Conservation (phyloP, 2,888 invertebrate genomes). For the Artemia sp. region DNA sequence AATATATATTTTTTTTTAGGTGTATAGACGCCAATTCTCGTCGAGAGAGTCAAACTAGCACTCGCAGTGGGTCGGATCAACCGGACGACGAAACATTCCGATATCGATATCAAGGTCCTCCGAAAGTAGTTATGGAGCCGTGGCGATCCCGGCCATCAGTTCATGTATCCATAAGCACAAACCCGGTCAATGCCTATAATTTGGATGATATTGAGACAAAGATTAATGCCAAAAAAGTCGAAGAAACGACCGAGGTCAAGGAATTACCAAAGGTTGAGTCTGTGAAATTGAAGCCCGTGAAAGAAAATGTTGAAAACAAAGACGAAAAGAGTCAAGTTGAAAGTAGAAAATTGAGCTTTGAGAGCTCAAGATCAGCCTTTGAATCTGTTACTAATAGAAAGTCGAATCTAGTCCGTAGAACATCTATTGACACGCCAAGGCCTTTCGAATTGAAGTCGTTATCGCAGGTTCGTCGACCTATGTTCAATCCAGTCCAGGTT, state of each 20-base stretch:
- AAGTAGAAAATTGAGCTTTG: neutral
- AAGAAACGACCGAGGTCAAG: neutral
- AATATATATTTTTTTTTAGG: neutral
- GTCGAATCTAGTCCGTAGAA: constrained; percentile 17
- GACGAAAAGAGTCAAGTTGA: neutral
- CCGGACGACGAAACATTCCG: neutral
- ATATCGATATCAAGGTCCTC: constrained; percentile 22
- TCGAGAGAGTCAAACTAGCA: neutral
- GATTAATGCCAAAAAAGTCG: neutral
- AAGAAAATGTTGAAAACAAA: neutral
- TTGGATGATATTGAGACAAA: neutral
- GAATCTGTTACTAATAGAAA: constrained; percentile 5
- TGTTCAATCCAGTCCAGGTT: constrained; percentile 20
- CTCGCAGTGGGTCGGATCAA: neutral
- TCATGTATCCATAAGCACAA: neutral
- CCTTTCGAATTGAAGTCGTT: constrained; percentile 19
- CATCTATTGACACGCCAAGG: constrained; percentile 20
- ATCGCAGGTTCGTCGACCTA: constrained; percentile 18
- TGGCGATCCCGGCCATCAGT: constrained; percentile 19
- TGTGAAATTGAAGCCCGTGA: constrained; percentile 6
- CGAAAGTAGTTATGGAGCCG: constrained; percentile 21
- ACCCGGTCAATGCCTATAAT: neutral
- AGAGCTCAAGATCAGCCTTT: neutral
- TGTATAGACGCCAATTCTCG: neutral
- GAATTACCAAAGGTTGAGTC: neutral